phyloP scores from a whole-genome alignment of 2,888 invertebrate species.

The Athetis lepigone region DNA sequence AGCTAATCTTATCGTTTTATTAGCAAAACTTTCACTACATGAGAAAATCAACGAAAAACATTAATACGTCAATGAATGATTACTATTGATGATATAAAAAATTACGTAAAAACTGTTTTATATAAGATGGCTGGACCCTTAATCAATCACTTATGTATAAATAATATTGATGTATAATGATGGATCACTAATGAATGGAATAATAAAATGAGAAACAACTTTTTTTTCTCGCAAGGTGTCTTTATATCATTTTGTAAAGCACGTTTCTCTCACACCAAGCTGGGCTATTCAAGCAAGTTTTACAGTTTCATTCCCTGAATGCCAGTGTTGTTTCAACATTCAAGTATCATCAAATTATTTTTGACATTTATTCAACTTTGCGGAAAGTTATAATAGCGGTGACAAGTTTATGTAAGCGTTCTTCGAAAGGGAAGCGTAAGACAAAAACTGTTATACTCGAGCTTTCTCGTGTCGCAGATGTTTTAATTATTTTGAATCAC shows the following conservation, averaged over 20 bases:
- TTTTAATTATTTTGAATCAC: slow-evolving; percentile 11
- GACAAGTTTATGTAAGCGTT: slow-evolving; percentile 42
- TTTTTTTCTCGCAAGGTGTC: slow-evolving; percentile 27
- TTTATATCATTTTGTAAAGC: slow-evolving; percentile 32
- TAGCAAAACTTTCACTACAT: slow-evolving; percentile 50
- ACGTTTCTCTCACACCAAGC: slow-evolving; percentile 23
- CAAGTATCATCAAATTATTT: slow-evolving; percentile 49
- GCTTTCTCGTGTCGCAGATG: slow-evolving; percentile 15
- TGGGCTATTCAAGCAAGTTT: slow-evolving; percentile 13
- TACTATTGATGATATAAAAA: slow-evolving; percentile 25
- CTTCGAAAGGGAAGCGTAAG: slow-evolving; percentile 38
- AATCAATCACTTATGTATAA: slow-evolving; percentile 40
- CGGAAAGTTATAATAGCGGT: slow-evolving; percentile 16
- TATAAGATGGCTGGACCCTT: slow-evolving; percentile 33
- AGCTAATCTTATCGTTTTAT: slow-evolving; percentile 37
- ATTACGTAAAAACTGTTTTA: slow-evolving; percentile 46
- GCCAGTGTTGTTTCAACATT: slow-evolving; percentile 29
- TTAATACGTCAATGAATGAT: slow-evolving; percentile 23
- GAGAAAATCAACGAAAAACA: slow-evolving; percentile 46
- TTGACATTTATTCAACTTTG: slow-evolving; percentile 48
- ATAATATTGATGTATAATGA: slow-evolving; percentile 46
- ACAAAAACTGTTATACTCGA: slow-evolving; percentile 17
- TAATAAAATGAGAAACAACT: slow-evolving; percentile 34
- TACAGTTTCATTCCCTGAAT: slow-evolving; percentile 30
- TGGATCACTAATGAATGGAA: too few species aligned